Evolutionary conservation across 2,888 invertebrate species (phyloP), one percentile per base, ranked within the genome.

Genomic region (Andrena trimmerana): DNA sequence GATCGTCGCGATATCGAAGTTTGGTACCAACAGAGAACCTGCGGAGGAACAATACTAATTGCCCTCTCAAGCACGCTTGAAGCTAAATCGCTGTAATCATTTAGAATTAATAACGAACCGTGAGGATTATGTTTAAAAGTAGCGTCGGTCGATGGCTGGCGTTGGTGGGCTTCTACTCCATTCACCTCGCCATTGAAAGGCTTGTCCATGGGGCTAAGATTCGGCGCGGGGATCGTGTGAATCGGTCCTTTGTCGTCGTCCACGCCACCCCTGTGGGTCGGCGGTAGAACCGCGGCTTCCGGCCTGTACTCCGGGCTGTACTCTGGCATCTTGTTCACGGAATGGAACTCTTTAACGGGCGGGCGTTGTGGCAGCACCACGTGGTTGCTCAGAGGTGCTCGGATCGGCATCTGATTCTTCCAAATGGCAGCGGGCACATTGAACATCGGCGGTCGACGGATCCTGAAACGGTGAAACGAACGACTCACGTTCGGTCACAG

Each of bases 151-250:
- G 86, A 72, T 66, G 86, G 88, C 54, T 86, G 85, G 27, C 84
- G 78, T 27, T 86, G 81, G 50, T 81, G 62, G 16, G 79, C 60
- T 66, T 82, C 82, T 48, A 90, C 88, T 7, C 84, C 66, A 36
- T 88, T 89, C 24, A 72, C 74, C 13, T 89, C 95, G 1, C 95
- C 94, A 31, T 95, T 95, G 59, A 91, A 90, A 0, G 96, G 96
- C 90, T 96, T 96, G 92, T 96, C 96, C 0, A 96, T 95, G 7
- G 96, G 95, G 86, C 96, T 96, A 68, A 98, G 95, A 94, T 97
- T 97, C 8, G 98, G 98, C 31, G 98, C 97, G 91, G 97, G 97
- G 86, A 98, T 97, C 10, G 97, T 97, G 94, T 97, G 97, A 92
- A 98, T 97, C 2, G 97, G 97, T 88, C 97, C 97, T 92, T 96